Conservation (phyloP, 2,797 vertebrate species). For the Poeciliopsis turneri region DNA sequence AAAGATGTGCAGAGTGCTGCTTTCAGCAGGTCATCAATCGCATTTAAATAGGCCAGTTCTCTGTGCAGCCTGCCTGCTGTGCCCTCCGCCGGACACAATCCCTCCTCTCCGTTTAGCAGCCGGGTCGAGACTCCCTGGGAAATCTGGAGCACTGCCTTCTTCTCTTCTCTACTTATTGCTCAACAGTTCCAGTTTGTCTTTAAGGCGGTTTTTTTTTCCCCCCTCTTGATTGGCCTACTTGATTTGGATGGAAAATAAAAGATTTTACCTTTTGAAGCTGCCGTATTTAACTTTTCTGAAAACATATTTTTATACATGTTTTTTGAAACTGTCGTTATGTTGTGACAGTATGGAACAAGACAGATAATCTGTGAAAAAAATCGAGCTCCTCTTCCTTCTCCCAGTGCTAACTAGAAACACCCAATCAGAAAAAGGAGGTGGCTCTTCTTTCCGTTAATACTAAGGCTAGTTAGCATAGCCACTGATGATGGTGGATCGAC, state of each 20-base stretch:
- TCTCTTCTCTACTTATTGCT: constrained; percentile 5
- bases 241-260: neutral
- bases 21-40: constrained; percentile 79
- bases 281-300: too few relatives aligned
- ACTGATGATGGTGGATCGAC: too few relatives aligned
- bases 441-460: too few relatives aligned
- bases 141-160: constrained; percentile 42
- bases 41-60: constrained; percentile 79
- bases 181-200: constrained; percentile 22
- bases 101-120: constrained; percentile 54
- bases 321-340: too few relatives aligned
- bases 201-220: neutral
- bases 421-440: too few relatives aligned
- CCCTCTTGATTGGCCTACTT: neutral
- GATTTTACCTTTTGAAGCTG: too few relatives aligned
- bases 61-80: constrained; percentile 55
- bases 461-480: too few relatives aligned
- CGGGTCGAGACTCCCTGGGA: constrained; percentile 14
- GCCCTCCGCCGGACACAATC: constrained; percentile 63
- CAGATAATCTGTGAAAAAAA: too few relatives aligned
- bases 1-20: constrained; percentile 31
- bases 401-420: too few relatives aligned
- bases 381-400: too few relatives aligned
- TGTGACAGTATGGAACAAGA: too few relatives aligned
- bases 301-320: too few relatives aligned